These are phyloP conservation scores for Sebastes melanostomus DNA, from an alignment of 2,797 vertebrate species.

Conservation along the genomic window DNA sequence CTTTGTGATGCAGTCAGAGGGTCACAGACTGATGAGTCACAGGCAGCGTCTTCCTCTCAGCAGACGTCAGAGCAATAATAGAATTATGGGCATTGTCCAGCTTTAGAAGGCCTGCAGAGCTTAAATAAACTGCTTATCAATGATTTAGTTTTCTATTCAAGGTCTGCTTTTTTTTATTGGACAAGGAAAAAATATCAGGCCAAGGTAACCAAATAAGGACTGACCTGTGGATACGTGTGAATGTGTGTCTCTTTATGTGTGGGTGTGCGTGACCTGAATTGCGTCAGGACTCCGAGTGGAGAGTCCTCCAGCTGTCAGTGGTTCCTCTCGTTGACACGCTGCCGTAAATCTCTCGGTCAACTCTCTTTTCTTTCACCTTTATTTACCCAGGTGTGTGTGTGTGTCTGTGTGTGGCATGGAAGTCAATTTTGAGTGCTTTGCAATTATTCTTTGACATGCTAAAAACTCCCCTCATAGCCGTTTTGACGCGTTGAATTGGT, in stretches of 20 bases:
- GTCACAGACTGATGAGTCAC: constrained; percentile 42
- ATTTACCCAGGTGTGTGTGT: constrained; percentile 29
- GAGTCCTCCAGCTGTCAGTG: constrained; percentile 56
- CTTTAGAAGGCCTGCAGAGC: not conserved
- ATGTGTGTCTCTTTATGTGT: not conserved
- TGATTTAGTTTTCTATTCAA: not conserved
- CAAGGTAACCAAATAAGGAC: not conserved
- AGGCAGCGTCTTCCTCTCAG: not conserved
- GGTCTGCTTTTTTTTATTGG: not conserved
- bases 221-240: constrained; percentile 9
- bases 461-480: not conserved
- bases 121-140: not conserved
- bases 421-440: not conserved
- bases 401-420: not conserved
- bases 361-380: constrained; percentile 27
- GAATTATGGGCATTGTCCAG: constrained; percentile 21
- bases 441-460: not conserved
- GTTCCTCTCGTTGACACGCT: constrained; percentile 25
- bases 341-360: constrained; percentile 19
- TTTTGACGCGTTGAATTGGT: not conserved
- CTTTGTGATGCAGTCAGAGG: constrained; percentile 33
- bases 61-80: constrained; percentile 23
- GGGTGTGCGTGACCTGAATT: constrained; percentile 15
- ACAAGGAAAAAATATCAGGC: not conserved
- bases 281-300: constrained; percentile 3